phyloP scores from a whole-genome alignment of 2,888 invertebrate genomes.

The Rotaria magnacalcarata region DNA sequence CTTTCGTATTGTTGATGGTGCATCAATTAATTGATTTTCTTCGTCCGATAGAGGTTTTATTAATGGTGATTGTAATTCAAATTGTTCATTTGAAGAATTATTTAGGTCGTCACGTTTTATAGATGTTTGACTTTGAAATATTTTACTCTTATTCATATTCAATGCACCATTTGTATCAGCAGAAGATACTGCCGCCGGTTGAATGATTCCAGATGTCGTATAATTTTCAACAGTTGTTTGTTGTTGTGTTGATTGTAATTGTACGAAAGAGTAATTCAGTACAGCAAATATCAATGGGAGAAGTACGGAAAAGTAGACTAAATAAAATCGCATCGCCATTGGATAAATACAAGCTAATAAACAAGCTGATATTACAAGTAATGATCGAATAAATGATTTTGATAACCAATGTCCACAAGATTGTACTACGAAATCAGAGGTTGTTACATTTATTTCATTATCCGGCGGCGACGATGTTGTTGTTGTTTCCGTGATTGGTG shows the following conservation, averaged over 20 bases:
- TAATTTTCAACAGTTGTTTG: not conserved
- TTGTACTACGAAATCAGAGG: not conserved
- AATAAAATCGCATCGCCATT: not conserved
- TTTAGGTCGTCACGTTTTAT: not conserved
- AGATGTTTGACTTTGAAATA: not conserved
- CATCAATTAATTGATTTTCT: too few relatives aligned
- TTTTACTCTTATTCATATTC: not conserved
- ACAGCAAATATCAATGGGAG: constrained; percentile 15
- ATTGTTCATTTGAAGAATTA: not conserved
- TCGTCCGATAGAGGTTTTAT: too few relatives aligned
- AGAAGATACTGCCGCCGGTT: not conserved
- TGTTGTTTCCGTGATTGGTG: not conserved
- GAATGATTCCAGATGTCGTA: not conserved
- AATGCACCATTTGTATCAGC: not conserved
- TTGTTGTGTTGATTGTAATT: not conserved
- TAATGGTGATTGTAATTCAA: too few relatives aligned
- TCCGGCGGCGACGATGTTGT: not conserved
- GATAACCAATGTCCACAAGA: not conserved
- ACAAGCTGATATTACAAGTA: constrained; percentile 6
- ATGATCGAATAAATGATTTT: not conserved
- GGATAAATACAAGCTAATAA: constrained; percentile 11
- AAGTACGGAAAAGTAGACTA: constrained; percentile 23
- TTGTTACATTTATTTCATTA: not conserved
- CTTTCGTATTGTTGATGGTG: too few relatives aligned
- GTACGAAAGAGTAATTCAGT: constrained; percentile 2